Conservation (phyloP, 2,113 vertebrate species). For the Tragelaphus imberbis region DNA sequence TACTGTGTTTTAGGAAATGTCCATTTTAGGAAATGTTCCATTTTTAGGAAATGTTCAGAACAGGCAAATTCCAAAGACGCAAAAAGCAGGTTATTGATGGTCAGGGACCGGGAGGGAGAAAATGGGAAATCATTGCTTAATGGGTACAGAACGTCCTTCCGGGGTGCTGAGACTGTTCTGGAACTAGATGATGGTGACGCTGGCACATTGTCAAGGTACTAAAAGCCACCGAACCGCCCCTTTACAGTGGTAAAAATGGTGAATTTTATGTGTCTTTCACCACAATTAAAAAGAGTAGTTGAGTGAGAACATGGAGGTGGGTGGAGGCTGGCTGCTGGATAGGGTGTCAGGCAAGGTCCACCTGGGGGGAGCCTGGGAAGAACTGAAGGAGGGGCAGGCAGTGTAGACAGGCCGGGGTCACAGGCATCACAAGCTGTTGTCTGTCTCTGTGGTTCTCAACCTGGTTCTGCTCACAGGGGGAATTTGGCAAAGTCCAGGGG, state of each 20-base stretch:
- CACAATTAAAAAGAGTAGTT: not conserved
- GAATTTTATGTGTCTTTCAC: not conserved
- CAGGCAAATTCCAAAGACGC: not conserved
- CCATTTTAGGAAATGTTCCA: not conserved
- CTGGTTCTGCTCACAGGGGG: too few species aligned
- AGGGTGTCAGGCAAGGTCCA: not conserved
- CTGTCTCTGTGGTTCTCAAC: not conserved
- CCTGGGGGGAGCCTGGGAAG: not conserved
- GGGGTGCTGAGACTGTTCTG: not conserved
- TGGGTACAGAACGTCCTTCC: not conserved
- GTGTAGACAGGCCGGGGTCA: not conserved
- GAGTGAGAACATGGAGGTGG: not conserved
- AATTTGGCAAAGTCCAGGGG: not conserved
- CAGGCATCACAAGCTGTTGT: not conserved
- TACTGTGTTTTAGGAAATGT: not conserved
- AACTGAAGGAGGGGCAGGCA: not conserved
- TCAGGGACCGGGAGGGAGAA: not conserved
- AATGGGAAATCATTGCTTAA: too few species aligned
- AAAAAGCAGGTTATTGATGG: not conserved
- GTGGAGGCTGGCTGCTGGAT: not conserved
- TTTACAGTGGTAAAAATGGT: not conserved
- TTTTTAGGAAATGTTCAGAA: not conserved
- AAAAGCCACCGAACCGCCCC: not conserved
- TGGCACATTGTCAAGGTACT: rapidly evolving
- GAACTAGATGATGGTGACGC: not conserved